These are phyloP conservation scores for Buathra laborator DNA, from an alignment of 2,888 invertebrate species.

Conservation along the genomic window DNA sequence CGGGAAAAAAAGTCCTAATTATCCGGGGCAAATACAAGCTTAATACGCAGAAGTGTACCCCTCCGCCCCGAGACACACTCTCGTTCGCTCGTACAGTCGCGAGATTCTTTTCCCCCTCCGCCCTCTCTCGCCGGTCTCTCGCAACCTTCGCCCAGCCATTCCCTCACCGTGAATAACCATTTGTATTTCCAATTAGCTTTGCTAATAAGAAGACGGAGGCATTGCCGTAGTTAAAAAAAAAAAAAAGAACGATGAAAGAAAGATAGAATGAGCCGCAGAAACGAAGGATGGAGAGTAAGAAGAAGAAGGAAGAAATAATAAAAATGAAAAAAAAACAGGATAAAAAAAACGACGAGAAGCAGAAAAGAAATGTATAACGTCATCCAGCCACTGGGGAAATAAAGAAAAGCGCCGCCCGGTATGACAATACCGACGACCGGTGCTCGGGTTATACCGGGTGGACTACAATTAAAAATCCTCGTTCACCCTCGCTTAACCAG, in stretches of 20 bases:
- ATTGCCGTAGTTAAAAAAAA: conserved; percentile 80
- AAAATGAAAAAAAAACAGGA: conserved; percentile 76
- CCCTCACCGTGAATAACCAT: conserved; percentile 85
- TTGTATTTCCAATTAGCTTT: conserved; percentile 86
- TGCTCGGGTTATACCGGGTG: conserved; percentile 80
- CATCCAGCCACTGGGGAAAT: conserved; percentile 85
- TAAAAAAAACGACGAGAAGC: conserved; percentile 61
- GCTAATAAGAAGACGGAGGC: conserved; percentile 85
- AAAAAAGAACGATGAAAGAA: conserved; percentile 59
- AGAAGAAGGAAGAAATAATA: conserved; percentile 81
- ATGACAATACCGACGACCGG: conserved; percentile 82
- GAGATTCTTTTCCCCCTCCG: conserved; percentile 33
- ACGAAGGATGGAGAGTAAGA: conserved; percentile 80
- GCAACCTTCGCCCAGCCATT: conserved; percentile 74
- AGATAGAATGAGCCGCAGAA: conserved; percentile 72
- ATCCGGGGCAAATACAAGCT: conserved; percentile 85
- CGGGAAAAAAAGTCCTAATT: conserved; percentile 85
- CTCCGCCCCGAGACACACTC: conserved; percentile 45
- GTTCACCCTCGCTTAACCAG: conserved; percentile 81
- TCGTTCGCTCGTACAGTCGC: conserved; percentile 43
- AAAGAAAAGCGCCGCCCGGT: conserved; percentile 84
- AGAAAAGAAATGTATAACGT: conserved; percentile 84
- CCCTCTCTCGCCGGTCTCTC: conserved; percentile 66
- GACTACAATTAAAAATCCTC: conserved; percentile 83
- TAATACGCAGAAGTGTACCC: conserved; percentile 83